Percentiles rank a stretch among this genome's conserved stretches.
phyloP scores from a whole-genome alignment of 2,888 invertebrate species.

The Dryadula phaetusa region DNA sequence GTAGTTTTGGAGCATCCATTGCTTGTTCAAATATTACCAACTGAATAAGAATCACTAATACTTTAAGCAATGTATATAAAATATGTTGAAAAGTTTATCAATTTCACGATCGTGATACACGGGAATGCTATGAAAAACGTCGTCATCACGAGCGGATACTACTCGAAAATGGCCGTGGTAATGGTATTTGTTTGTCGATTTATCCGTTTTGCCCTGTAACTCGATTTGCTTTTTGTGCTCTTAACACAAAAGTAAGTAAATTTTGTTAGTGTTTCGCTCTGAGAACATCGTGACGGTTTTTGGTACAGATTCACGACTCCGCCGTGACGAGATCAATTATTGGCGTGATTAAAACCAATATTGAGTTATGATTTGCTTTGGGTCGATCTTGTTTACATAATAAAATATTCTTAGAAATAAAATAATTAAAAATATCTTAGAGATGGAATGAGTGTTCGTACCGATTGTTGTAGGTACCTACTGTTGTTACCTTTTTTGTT shows the following conservation, averaged over 20 bases:
- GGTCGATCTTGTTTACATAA: conserved; percentile 47
- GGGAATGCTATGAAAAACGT: conserved; percentile 68
- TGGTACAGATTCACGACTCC: conserved; percentile 59
- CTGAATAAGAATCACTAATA: neutral
- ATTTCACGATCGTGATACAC: conserved; percentile 32
- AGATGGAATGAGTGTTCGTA: neutral
- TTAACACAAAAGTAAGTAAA: conserved; percentile 74
- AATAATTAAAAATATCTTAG: neutral
- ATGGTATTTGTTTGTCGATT: conserved; percentile 82
- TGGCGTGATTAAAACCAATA: conserved; percentile 78
- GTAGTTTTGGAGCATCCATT: conserved; percentile 48
- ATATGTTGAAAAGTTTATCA: conserved; percentile 16
- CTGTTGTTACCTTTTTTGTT: neutral
- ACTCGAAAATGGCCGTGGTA: conserved; percentile 79
- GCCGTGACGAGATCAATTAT: conserved; percentile 74
- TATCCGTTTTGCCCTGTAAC: conserved; percentile 81
- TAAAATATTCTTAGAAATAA: conserved; percentile 27
- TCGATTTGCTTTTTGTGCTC: conserved; percentile 81
- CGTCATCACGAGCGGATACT: conserved; percentile 78
- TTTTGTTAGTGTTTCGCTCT: conserved; percentile 71
- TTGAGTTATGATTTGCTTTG: conserved; percentile 73
- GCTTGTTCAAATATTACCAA: conserved; percentile 36
- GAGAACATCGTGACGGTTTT: conserved; percentile 67
- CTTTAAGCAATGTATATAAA: conserved; percentile 51
- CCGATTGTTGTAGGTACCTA: too few relatives aligned